A percentile compares a stretch with the other conserved stretches of the same genome.
These are phyloP conservation scores for Caenorhabditis sinica DNA, from an alignment of 2,888 invertebrate genomes.

Conservation along the genomic window DNA sequence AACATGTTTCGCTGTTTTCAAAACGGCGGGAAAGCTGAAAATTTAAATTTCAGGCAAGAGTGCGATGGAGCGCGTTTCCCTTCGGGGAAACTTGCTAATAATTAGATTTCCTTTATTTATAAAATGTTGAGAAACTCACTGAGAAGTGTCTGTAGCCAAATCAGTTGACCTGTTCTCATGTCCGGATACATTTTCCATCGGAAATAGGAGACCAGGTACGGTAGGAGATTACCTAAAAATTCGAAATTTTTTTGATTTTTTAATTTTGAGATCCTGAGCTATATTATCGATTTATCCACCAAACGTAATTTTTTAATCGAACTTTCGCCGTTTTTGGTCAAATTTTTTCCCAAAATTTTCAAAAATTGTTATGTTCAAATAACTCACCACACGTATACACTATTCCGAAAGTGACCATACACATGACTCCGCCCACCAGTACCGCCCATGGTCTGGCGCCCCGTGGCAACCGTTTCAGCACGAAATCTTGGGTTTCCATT, in stretches of 20 bases:
- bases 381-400: constrained; percentile 82
- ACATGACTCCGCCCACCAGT: constrained; percentile 76
- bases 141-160: constrained; percentile 81
- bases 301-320: background rate
- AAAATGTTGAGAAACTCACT: constrained; percentile 67
- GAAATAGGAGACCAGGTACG: constrained; percentile 82
- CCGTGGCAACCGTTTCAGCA: constrained; percentile 74
- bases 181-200: constrained; percentile 81
- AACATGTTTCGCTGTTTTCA: too few species aligned
- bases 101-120: background rate
- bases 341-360: background rate
- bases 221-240: constrained; percentile 80
- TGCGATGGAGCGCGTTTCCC: too few species aligned
- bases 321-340: too few species aligned
- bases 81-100: background rate
- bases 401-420: constrained; percentile 79
- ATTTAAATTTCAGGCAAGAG: too few species aligned
- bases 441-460: constrained; percentile 74
- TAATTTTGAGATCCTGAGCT: background rate
- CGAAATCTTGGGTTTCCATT: constrained; percentile 80
- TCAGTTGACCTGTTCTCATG: constrained; percentile 77
- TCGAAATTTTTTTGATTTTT: too few species aligned
- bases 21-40: too few species aligned
- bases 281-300: background rate
- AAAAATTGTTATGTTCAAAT: background rate